These are phyloP conservation scores for Ricordea florida DNA, from an alignment of 92 coral and sea anemone genomes.

Conservation along the genomic window DNA sequence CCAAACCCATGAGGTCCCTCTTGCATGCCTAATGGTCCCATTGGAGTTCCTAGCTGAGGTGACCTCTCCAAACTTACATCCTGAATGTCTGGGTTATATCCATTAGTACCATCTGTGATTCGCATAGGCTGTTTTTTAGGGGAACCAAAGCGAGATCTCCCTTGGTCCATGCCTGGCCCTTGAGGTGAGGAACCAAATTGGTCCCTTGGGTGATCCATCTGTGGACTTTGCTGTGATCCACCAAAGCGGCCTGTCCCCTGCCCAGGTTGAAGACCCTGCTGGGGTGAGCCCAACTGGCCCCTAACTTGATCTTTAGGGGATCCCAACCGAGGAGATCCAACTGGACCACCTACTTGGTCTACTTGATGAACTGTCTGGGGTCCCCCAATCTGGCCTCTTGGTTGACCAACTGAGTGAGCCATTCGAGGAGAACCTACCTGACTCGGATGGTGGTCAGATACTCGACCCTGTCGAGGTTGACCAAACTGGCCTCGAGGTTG, in stretches of 20 bases:
- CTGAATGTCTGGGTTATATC: background rate
- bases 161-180: conserved; percentile 16
- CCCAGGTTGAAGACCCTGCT: conserved; percentile 20
- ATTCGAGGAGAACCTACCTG: background rate
- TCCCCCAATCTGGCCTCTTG: conserved; percentile 1
- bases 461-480: conserved; percentile 2
- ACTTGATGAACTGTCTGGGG: background rate
- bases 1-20: background rate
- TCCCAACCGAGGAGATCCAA: conserved; percentile 5
- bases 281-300: conserved; percentile 1
- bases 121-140: background rate
- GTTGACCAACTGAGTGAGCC: background rate
- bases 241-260: conserved; percentile 13
- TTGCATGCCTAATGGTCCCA: background rate
- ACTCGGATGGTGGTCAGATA: background rate
- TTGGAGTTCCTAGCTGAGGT: background rate
- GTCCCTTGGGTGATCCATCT: conserved; percentile 1
- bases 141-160: conserved; percentile 11
- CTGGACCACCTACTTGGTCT: conserved; percentile 3
- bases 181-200: background rate
- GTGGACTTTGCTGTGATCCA: conserved; percentile 18
- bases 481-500: conserved; percentile 41
- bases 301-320: background rate
- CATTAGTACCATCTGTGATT: background rate
- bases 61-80: background rate